Evolutionary conservation across 2,113 vertebrate genomes (phyloP).

Genomic region (Megalops atlanticus): DNA sequence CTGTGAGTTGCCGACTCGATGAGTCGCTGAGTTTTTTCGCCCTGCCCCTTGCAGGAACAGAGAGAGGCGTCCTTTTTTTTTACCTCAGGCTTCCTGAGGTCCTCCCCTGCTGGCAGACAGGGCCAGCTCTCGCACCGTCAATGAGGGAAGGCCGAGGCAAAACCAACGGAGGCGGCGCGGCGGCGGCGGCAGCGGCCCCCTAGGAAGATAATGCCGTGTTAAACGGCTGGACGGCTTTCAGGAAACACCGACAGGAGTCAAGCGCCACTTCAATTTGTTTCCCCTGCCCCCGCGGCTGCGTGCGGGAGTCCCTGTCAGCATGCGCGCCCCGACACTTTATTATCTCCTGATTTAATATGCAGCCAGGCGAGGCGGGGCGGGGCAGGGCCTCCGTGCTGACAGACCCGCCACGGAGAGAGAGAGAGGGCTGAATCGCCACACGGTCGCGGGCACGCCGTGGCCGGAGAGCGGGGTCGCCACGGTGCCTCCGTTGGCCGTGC

Average conservation of each 20-base stretch:
- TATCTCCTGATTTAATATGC: conserved; percentile 83
- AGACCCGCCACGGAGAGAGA: conserved; percentile 71
- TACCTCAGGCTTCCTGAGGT: too few relatives aligned
- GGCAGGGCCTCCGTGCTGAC: conserved; percentile 74
- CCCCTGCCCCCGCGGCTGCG: conserved; percentile 55
- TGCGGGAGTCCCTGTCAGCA: conserved; percentile 69
- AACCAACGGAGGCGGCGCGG: too few relatives aligned
- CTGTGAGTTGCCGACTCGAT: not conserved
- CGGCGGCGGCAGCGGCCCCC: not conserved
- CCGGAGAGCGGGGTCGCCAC: conserved; percentile 74
- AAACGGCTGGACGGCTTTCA: conserved; percentile 49
- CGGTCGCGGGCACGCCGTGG: conserved; percentile 71
- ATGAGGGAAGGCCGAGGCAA: too few relatives aligned
- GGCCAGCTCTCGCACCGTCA: not conserved
- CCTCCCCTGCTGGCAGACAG: not conserved
- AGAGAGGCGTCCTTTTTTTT: not conserved
- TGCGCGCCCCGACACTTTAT: conserved; percentile 76
- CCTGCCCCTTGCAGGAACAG: not conserved
- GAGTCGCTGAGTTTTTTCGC: not conserved
- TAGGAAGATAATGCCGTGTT: conserved; percentile 27
- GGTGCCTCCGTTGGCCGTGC: conserved; percentile 73
- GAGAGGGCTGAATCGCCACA: conserved; percentile 82
- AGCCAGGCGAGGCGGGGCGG: conserved; percentile 71
- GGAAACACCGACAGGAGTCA: conserved; percentile 53
- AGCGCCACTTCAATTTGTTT: conserved; percentile 62